Conservation (phyloP, 2,888 invertebrate species). For the Leucoptera coffeella region DNA sequence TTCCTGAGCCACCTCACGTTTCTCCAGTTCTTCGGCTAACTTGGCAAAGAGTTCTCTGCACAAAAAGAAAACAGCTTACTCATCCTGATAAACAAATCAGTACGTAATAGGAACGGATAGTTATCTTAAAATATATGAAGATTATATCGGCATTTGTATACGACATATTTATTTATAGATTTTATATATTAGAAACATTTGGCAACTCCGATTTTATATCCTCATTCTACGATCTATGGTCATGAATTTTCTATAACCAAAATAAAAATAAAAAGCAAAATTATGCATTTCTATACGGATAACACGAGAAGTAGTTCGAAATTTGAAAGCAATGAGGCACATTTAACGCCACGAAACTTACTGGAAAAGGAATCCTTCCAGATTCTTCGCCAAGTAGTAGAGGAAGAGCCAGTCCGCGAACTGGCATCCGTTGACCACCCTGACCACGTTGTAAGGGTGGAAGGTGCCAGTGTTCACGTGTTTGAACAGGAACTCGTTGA, state of each 20-base stretch:
- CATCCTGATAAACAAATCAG: not conserved
- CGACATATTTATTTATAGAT: too few species aligned
- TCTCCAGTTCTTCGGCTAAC: conserved; percentile 51
- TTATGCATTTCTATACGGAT: too few species aligned
- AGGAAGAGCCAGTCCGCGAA: conserved; percentile 82
- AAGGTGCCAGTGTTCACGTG: conserved; percentile 58
- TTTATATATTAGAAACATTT: too few species aligned
- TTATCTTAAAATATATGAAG: too few species aligned
- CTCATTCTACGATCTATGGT: too few species aligned
- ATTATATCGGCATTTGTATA: too few species aligned
- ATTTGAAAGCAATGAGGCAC: too few species aligned
- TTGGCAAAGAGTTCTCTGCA: conserved; percentile 53
- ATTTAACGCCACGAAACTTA: conserved; percentile 18
- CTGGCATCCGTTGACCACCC: conserved; percentile 63
- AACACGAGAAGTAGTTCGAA: too few species aligned
- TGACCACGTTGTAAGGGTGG: conserved; percentile 56
- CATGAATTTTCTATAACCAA: not conserved
- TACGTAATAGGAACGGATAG: too few species aligned
- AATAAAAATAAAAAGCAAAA: not conserved
- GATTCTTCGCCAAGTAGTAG: conserved; percentile 75
- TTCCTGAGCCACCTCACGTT: conserved; percentile 18
- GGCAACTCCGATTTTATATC: too few species aligned
- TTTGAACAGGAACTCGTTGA: conserved; percentile 60
- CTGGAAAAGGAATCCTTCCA: conserved; percentile 69
- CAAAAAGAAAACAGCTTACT: conserved; percentile 1